Base-by-base conservation (phyloP, 23 tunicate species). In the Styela clava region DNA sequence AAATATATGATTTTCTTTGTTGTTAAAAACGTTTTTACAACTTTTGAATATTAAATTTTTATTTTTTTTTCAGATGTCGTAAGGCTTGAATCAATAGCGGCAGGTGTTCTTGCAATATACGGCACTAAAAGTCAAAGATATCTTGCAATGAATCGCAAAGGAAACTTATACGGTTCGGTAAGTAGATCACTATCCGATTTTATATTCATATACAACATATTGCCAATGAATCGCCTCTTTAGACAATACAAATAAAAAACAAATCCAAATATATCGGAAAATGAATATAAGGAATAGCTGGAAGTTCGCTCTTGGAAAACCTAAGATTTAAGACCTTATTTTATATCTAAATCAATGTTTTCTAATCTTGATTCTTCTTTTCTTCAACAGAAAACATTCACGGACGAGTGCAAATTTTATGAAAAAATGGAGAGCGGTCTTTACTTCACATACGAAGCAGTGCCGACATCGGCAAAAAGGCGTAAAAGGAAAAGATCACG, bases 91-190 rank as follows among this genome's bases (percentile, higher is more conserved):
- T 87, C 92, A 26, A 62, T 83, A 19, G 27, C 65, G 9, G 65
- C 83, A 0, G 92, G 92, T 0, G 74, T 87, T 12, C 77, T 87
- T 12, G 92, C 83, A 23, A 82, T 87, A 0, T 24, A 62, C 24
- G 78, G 77, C 0, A 76, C 21, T 35, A 83, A 82, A 78, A 68
- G 82, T 22, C 79, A 81, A 37, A 62, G 86, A 52, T 87, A 74
- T 69, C 63, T 87, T 31, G 83, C 92, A 0, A 82, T 87, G 83
- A 85, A 82, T 35, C 82, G 74, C 23, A 82, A 69, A 56, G 92
- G 92, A 3, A 76, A 65, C 31, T 62, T 87, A 24, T 31, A 20
- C 22, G 92, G 92, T 36, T 36, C 67, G 92, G 92, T 87, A 77
- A 87, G 92, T 56, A 52, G 33, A 31, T 28, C 51, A 22, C 25